Percentiles rank a stretch among this genome's conserved stretches.
Evolutionary conservation across 2,797 vertebrate genomes (phyloP).

Genomic region (Melanotaenia pygmaea): DNA sequence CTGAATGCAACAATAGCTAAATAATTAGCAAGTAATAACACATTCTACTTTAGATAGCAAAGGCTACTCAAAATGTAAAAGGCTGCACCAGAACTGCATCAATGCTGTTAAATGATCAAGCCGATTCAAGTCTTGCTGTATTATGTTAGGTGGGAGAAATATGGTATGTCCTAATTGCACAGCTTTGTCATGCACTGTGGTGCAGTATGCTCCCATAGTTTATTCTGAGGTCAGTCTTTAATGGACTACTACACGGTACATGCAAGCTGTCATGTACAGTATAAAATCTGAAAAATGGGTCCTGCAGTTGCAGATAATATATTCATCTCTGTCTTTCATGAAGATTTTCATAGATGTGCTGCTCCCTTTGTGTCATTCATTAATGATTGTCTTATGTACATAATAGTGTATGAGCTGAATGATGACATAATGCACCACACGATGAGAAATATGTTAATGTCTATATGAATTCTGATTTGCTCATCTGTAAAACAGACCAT

Average conservation of each 20-base stretch:
- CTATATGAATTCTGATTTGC: not conserved
- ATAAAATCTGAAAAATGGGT: not conserved
- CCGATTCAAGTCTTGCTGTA: not conserved
- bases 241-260: not conserved
- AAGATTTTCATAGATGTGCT: not conserved
- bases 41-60: not conserved
- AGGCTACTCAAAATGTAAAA: not conserved
- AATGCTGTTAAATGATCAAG: not conserved
- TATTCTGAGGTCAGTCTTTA: not conserved
- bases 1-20: not conserved
- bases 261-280: not conserved
- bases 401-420: constrained; percentile 2
- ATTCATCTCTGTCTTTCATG: not conserved
- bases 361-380: not conserved
- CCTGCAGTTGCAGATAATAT: not conserved
- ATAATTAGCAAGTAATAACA: not conserved
- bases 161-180: not conserved
- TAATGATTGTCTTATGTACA: not conserved
- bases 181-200: not conserved
- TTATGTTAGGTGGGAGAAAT: not conserved
- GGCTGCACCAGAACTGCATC: not conserved
- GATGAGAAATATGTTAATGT: not conserved
- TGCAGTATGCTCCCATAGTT: not conserved
- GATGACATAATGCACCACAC: not conserved
- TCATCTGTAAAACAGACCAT: not conserved